Evolutionary conservation across 2,888 invertebrate species (phyloP).

Genomic region (Reticulitermes lucifugus): DNA sequence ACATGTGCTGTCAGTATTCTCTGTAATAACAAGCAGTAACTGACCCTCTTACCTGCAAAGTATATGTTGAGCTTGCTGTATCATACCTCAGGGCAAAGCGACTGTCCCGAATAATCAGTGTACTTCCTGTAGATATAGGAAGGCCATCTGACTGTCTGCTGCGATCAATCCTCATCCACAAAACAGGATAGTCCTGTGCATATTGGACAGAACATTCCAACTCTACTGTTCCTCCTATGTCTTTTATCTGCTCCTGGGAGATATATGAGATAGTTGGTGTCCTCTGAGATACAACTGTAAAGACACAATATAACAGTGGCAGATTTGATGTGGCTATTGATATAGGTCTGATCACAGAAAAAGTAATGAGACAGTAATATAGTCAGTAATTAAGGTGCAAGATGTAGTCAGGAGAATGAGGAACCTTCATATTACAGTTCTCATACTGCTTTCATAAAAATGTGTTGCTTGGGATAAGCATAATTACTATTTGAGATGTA

Average conservation of each 20-base stretch:
- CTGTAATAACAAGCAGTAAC: too few relatives aligned
- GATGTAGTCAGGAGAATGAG: too few relatives aligned
- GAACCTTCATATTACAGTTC: too few relatives aligned
- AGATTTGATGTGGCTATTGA: too few relatives aligned
- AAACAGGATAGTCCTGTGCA: conserved; percentile 86
- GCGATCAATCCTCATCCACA: conserved; percentile 80
- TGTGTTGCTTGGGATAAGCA: too few relatives aligned
- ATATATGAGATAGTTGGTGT: conserved; percentile 93
- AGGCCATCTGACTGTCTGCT: conserved; percentile 75
- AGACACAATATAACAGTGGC: not conserved
- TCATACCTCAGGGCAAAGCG: conserved; percentile 86
- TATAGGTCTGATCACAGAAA: too few relatives aligned
- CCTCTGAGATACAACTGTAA: conserved; percentile 67
- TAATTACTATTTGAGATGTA: too few relatives aligned
- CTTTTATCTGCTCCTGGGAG: conserved; percentile 91
- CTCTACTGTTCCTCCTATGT: conserved; percentile 90
- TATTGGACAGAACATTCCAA: conserved; percentile 91
- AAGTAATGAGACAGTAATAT: too few relatives aligned
- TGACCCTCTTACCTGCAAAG: conserved; percentile 71
- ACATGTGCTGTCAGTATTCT: too few relatives aligned
- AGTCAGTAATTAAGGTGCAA: too few relatives aligned
- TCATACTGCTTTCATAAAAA: too few relatives aligned
- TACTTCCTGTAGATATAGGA: conserved; percentile 85
- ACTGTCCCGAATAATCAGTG: conserved; percentile 86
- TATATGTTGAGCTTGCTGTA: conserved; percentile 82